Conservation (phyloP, 2,797 vertebrate genomes). For the Xenops minutus region DNA sequence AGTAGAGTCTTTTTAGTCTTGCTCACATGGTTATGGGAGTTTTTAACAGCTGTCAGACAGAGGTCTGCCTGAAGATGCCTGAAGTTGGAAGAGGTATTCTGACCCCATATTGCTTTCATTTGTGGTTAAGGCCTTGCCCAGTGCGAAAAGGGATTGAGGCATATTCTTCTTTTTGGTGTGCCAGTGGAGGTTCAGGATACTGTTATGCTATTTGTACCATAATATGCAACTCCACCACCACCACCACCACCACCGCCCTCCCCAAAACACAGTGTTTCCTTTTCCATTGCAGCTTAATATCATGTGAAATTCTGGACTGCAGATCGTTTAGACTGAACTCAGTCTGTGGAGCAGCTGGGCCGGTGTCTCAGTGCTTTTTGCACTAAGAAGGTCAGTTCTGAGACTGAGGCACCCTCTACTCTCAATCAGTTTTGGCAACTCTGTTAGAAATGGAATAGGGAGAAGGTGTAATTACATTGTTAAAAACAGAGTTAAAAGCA, state of each 20-base stretch:
- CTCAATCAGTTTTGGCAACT: background rate
- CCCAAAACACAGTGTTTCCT: background rate
- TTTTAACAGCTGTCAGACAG: background rate
- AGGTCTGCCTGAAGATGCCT: background rate
- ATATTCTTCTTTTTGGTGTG: background rate
- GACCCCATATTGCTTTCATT: background rate
- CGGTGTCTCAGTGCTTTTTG: background rate
- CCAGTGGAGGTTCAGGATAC: background rate
- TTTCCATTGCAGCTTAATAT: background rate
- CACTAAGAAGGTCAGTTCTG: background rate
- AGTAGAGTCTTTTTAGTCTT: background rate
- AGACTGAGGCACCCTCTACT: background rate
- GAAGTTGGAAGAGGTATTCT: background rate
- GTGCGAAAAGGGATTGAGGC: background rate
- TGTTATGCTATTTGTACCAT: background rate
- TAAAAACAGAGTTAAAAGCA: background rate
- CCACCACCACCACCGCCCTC: fast-evolving
- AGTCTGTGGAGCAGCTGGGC: background rate
- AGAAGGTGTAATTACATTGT: background rate
- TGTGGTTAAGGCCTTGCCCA: fast-evolving
- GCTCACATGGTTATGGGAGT: background rate
- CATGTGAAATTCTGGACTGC: background rate
- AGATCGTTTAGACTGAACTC: background rate
- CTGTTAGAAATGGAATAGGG: background rate
- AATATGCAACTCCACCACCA: no score